Conservation (phyloP, 2,797 vertebrate species). For the Alcedo quadribrachys region DNA sequence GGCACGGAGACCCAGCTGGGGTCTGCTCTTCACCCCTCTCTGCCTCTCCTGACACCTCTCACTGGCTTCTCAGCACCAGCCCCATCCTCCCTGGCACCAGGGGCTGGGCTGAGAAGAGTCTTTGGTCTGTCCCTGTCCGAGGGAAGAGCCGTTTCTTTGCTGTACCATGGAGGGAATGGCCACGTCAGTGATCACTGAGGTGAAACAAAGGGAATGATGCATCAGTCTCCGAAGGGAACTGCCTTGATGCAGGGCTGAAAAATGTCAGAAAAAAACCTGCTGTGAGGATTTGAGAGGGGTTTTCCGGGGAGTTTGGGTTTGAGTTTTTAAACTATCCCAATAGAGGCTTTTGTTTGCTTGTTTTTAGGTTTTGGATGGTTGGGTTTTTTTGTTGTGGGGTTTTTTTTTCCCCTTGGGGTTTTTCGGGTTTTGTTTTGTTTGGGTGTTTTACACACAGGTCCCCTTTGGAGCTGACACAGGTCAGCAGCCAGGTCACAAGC, state of each 20-base stretch:
- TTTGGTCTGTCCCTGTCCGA: neutral
- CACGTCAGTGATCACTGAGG: rapidly evolving
- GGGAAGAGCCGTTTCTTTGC: neutral
- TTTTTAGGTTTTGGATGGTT: neutral
- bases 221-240: neutral
- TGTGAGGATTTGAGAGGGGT: neutral
- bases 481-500: neutral
- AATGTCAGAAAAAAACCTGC: neutral
- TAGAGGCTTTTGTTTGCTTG: rapidly evolving
- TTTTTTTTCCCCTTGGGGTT: neutral
- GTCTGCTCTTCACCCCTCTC: neutral
- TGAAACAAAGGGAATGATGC: neutral
- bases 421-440: no score
- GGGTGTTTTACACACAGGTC: neutral
- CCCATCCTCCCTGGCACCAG: neutral
- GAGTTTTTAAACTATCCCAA: neutral
- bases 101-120: neutral
- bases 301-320: neutral
- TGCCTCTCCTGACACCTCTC: neutral
- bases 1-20: neutral
- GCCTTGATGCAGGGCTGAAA: neutral
- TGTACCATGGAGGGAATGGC: neutral
- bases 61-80: rapidly evolving
- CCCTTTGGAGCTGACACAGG: neutral
- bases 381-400: no score